Conservation (phyloP, 2,113 vertebrate genomes). For the Pyrgilauda ruficollis region DNA sequence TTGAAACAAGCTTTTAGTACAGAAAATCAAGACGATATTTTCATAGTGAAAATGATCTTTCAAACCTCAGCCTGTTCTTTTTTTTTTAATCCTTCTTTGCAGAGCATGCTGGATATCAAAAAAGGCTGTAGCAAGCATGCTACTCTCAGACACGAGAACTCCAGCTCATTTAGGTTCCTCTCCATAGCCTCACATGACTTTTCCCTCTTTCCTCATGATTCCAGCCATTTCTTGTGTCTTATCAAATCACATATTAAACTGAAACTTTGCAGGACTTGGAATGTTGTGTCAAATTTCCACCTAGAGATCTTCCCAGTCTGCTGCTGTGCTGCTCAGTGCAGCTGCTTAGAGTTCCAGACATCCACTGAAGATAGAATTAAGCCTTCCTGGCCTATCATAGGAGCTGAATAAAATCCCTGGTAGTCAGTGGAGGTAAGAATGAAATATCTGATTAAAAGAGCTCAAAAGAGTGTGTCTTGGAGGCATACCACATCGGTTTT, state of each 20-base stretch:
- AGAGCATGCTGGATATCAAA: neutral
- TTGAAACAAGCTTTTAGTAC: conserved; percentile 5
- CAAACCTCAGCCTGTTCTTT: neutral
- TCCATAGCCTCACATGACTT: neutral
- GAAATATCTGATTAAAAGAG: neutral
- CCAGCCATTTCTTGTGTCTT: neutral
- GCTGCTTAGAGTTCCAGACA: neutral
- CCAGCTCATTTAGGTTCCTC: neutral
- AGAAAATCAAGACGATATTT: neutral
- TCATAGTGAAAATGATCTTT: neutral
- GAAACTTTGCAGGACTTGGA: neutral
- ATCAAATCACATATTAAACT: neutral
- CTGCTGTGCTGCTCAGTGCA: neutral
- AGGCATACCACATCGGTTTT: neutral
- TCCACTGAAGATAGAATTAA: neutral
- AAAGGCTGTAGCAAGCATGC: neutral
- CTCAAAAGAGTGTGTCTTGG: neutral
- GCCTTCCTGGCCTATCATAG: neutral
- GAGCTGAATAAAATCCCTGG: neutral
- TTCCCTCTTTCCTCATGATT: neutral
- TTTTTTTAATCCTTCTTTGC: neutral
- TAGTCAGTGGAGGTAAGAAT: neutral
- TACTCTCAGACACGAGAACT: neutral
- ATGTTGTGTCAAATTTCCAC: neutral
- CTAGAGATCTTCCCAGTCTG: neutral